A percentile compares a stretch with the other conserved stretches of the same genome.
These are phyloP conservation scores for Agrilus cyanescens DNA, from an alignment of 2,888 invertebrate genomes.

Conservation along the genomic window DNA sequence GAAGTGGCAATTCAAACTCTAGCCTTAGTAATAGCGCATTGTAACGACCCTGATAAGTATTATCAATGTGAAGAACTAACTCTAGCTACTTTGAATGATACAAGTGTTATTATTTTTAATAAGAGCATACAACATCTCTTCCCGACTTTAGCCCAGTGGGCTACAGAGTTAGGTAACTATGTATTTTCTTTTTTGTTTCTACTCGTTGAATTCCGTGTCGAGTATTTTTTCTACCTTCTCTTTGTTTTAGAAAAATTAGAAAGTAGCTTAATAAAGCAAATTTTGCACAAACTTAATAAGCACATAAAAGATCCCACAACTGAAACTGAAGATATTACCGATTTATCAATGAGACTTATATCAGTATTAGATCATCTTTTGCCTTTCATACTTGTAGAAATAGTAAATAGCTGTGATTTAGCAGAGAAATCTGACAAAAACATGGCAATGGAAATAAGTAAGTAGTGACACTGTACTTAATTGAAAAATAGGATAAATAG, in stretches of 20 bases:
- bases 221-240: neutral
- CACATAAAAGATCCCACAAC: constrained; percentile 24
- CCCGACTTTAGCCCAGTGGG: constrained; percentile 54
- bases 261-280: constrained; percentile 37
- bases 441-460: constrained; percentile 29
- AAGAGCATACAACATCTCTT: constrained; percentile 43
- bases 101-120: constrained; percentile 41
- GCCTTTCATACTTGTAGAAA: constrained; percentile 33
- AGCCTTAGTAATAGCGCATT: constrained; percentile 47
- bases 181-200: constrained; percentile 1
- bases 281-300: constrained; percentile 30
- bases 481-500: no score
- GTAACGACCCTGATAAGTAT: constrained; percentile 55
- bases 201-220: neutral
- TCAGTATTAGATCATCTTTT: constrained; percentile 31
- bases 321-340: constrained; percentile 26
- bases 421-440: constrained; percentile 27
- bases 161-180: constrained; percentile 32
- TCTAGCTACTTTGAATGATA: constrained; percentile 45
- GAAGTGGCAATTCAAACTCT: constrained; percentile 50
- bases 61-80: constrained; percentile 46
- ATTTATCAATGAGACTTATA: constrained; percentile 26
- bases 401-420: constrained; percentile 28
- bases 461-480: constrained; percentile 14
- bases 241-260: constrained; percentile 39